Conservation (phyloP, 2,113 vertebrate genomes). For the Pipra filicauda region DNA sequence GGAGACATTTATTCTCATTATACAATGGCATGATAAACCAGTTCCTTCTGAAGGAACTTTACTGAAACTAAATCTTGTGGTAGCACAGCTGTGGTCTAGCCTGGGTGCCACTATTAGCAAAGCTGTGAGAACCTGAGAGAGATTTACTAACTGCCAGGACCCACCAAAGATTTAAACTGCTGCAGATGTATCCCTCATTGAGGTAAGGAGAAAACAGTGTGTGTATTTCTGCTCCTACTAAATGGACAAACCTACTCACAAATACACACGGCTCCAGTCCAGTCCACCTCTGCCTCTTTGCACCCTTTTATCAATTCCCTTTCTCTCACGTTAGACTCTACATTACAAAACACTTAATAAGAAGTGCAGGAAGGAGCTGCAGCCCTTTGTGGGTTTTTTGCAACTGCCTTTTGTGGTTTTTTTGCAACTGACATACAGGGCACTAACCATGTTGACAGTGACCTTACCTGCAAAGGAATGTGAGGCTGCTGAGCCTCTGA, state of each 20-base stretch:
- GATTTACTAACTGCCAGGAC: slow-evolving; percentile 38
- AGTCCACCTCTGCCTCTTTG: background rate
- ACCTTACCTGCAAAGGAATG: slow-evolving; percentile 50
- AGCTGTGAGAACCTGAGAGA: slow-evolving; percentile 1
- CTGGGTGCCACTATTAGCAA: slow-evolving; percentile 27
- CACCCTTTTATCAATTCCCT: background rate
- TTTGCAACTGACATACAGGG: background rate
- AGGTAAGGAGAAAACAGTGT: background rate
- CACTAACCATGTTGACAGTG: background rate
- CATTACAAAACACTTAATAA: background rate
- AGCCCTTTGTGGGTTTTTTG: background rate
- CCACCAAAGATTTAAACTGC: background rate
- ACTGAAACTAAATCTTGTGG: slow-evolving; percentile 44
- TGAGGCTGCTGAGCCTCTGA: background rate
- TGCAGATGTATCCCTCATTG: background rate
- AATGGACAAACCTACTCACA: background rate
- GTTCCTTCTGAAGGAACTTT: slow-evolving; percentile 31
- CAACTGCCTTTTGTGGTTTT: background rate
- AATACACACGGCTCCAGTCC: background rate
- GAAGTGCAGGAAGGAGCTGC: background rate
- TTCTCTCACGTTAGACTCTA: background rate
- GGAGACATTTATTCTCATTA: slow-evolving; percentile 22
- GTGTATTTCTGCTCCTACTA: background rate
- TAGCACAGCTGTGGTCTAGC: slow-evolving; percentile 28
- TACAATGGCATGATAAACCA: slow-evolving; percentile 7